phyloP scores from a whole-genome alignment of 1,140 invertebrate genomes.

The Megalopta genalis region DNA sequence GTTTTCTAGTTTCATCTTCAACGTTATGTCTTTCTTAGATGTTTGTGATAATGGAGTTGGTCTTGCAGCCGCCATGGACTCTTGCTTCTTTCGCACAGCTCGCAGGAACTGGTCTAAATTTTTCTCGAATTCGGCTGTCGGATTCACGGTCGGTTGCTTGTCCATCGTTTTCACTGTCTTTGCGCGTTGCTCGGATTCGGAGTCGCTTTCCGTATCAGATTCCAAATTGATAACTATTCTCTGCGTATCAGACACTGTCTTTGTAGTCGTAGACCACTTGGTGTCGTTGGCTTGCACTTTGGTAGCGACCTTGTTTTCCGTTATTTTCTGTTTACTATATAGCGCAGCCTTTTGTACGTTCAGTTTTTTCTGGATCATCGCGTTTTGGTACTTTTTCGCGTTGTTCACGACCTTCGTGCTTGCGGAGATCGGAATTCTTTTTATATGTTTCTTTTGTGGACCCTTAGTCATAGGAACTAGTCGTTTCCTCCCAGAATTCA shows the following conservation, averaged over 20 bases:
- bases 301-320: constrained; percentile 29
- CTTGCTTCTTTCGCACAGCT: constrained; percentile 72
- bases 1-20: constrained; percentile 21
- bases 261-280: constrained; percentile 53
- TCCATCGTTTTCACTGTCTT: constrained; percentile 3
- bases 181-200: constrained; percentile 60
- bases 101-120: constrained; percentile 75
- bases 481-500: constrained; percentile 40
- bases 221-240: constrained; percentile 75
- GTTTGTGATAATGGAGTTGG: constrained; percentile 22
- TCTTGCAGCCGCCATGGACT: constrained; percentile 56
- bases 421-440: constrained; percentile 60
- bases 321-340: constrained; percentile 20
- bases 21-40: constrained; percentile 27
- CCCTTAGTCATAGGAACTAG: constrained; percentile 30
- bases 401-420: constrained; percentile 72
- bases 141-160: constrained; percentile 57
- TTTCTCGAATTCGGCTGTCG: constrained; percentile 73
- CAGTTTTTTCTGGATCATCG: constrained; percentile 63
- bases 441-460: constrained; percentile 63
- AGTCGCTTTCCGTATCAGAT: constrained; percentile 74
- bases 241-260: constrained; percentile 51
- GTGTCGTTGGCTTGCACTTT: constrained; percentile 28
- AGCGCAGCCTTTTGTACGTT: constrained; percentile 65
- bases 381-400: constrained; percentile 70